Percentiles rank a stretch among this genome's conserved stretches.
These are phyloP conservation scores for Metaphire vulgaris DNA, from an alignment of 1,140 invertebrate species.

Conservation along the genomic window DNA sequence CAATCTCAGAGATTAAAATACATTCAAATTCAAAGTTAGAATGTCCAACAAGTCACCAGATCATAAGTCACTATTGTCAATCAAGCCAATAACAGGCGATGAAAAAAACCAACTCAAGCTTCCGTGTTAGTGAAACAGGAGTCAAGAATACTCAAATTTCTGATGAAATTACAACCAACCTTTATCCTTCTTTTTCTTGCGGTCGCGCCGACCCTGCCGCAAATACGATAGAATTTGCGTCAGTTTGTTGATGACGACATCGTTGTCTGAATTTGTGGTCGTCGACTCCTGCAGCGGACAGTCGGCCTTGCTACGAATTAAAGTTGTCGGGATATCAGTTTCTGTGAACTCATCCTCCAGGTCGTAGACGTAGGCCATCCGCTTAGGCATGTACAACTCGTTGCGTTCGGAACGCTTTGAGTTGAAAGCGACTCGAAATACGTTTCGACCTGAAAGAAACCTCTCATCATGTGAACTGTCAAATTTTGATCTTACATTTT, in stretches of 20 bases:
- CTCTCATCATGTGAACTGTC: too few relatives aligned
- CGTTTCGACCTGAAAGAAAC: constrained; percentile 46
- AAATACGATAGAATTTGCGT: constrained; percentile 94
- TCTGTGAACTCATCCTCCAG: constrained; percentile 82
- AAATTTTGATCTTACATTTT: too few relatives aligned
- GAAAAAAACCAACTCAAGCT: too few relatives aligned
- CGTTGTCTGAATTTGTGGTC: constrained; percentile 81
- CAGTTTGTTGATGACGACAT: constrained; percentile 92
- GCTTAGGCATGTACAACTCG: constrained; percentile 87
- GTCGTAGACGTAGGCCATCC: constrained; percentile 98
- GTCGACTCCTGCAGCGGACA: constrained; percentile 69
- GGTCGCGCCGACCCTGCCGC: constrained; percentile 54
- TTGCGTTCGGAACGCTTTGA: constrained; percentile 63
- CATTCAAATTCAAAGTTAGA: too few relatives aligned
- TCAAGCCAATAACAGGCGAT: too few relatives aligned
- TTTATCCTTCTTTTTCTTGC: constrained; percentile 49
- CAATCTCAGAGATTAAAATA: too few relatives aligned
- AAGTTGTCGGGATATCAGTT: constrained; percentile 88
- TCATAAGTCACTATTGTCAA: too few relatives aligned
- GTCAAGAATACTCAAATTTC: too few relatives aligned
- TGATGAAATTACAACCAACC: neutral
- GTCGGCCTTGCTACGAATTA: constrained; percentile 90
- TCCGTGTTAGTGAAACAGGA: too few relatives aligned
- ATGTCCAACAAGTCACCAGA: too few relatives aligned
- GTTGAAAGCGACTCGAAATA: constrained; percentile 55